phyloP scores from a whole-genome alignment of 2,888 invertebrate genomes.

The Sphaerophoria rueppellii region DNA sequence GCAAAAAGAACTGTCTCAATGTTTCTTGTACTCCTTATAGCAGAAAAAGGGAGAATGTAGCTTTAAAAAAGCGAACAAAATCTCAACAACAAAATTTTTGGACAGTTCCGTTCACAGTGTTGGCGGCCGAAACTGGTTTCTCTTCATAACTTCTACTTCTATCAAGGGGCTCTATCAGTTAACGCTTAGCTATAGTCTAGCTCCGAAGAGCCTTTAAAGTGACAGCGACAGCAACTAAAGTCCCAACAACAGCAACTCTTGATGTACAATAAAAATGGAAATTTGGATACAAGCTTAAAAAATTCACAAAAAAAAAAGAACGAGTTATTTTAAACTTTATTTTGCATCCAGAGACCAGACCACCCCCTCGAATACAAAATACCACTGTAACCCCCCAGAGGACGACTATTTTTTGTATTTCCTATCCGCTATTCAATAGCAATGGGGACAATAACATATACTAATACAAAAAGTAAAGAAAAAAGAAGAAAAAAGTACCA shows the following conservation, averaged over 20 bases:
- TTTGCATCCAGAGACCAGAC: constrained; percentile 1
- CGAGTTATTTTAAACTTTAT: constrained; percentile 67
- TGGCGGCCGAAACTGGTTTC: constrained; percentile 9
- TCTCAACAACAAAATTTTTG: constrained; percentile 36
- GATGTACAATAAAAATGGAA: constrained; percentile 72
- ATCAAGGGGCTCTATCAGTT: constrained; percentile 62
- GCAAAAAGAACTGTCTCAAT: not conserved
- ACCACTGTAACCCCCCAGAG: constrained; percentile 50
- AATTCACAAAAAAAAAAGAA: constrained; percentile 39
- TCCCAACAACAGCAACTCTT: constrained; percentile 28
- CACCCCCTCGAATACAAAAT: constrained; percentile 31
- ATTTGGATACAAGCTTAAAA: constrained; percentile 56
- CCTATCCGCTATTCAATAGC: constrained; percentile 56
- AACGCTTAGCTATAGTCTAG: constrained; percentile 52
- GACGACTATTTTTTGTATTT: not conserved
- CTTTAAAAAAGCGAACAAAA: not conserved
- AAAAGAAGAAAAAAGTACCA: not conserved
- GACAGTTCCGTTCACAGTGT: constrained; percentile 44
- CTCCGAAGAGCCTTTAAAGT: not conserved
- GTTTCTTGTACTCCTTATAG: not conserved
- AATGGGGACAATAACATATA: constrained; percentile 60
- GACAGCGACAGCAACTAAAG: not conserved
- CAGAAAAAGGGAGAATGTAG: not conserved
- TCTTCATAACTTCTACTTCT: constrained; percentile 11
- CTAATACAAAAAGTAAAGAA: constrained; percentile 21